Conservation (phyloP, 2,113 vertebrate genomes). For the Parus major region DNA sequence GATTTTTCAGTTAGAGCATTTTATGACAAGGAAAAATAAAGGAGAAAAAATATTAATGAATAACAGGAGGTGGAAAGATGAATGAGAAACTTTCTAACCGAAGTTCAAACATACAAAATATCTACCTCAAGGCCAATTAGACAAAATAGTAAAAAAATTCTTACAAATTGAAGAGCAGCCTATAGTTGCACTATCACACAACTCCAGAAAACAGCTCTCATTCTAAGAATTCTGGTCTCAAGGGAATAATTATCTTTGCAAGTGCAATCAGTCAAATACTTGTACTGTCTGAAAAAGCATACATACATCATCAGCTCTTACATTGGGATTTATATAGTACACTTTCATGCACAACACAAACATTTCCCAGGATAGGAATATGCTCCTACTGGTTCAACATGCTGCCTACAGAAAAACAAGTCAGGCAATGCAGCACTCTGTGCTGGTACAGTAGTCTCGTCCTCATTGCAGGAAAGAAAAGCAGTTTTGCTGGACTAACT, state of each 20-base stretch:
- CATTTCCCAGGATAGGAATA: not conserved
- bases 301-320: not conserved
- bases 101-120: not conserved
- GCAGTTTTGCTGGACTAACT: not conserved
- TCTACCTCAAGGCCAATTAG: not conserved
- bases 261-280: not conserved
- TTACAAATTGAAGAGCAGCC: not conserved
- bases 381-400: not conserved
- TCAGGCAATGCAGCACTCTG: not conserved
- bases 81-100: not conserved
- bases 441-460: not conserved
- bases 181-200: not conserved
- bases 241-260: conserved; percentile 3
- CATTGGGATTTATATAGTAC: not conserved
- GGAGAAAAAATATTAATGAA: not conserved
- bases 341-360: not conserved
- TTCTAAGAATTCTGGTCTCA: conserved; percentile 3
- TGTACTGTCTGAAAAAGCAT: not conserved
- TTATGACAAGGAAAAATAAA: not conserved
- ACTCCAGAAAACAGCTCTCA: not conserved
- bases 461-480: not conserved
- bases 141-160: not conserved
- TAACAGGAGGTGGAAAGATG: not conserved
- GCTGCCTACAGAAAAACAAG: not conserved
- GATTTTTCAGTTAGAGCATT: not conserved